Conservation (phyloP, 1,140 invertebrate species). For the Apolygus lucorum region DNA sequence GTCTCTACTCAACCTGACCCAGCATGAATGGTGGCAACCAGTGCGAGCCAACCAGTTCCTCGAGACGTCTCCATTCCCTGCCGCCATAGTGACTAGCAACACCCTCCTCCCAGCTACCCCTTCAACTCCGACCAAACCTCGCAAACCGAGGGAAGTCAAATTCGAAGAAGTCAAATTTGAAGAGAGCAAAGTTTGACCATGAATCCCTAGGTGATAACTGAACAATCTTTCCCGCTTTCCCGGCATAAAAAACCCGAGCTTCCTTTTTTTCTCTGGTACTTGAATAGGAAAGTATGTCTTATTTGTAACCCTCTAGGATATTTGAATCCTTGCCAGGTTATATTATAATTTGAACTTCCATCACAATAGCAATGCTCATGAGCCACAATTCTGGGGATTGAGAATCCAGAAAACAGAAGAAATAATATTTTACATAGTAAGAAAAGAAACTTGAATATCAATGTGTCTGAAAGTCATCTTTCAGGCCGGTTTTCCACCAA, state of each 20-base stretch:
- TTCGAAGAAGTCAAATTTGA: conserved; percentile 50
- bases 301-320: too few species aligned
- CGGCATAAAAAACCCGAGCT: neutral
- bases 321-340: too few species aligned
- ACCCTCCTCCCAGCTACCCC: conserved; percentile 33
- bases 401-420: too few species aligned
- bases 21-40: conserved; percentile 49
- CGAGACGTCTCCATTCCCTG: conserved; percentile 47
- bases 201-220: too few species aligned
- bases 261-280: neutral
- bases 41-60: conserved; percentile 53
- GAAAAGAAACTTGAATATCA: too few species aligned
- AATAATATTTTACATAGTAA: too few species aligned
- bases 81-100: conserved; percentile 10
- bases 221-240: too few species aligned
- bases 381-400: too few species aligned
- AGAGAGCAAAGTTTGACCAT: conserved; percentile 38
- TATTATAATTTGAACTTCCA: too few species aligned
- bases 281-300: neutral
- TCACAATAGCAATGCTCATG: too few species aligned
- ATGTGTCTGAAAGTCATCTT: too few species aligned
- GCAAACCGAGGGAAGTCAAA: conserved; percentile 45
- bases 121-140: conserved; percentile 35
- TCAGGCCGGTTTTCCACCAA: too few species aligned
- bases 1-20: conserved; percentile 33